Evolutionary conservation across 1,140 invertebrate species (phyloP).

Genomic region (Ceratina calcarata): DNA sequence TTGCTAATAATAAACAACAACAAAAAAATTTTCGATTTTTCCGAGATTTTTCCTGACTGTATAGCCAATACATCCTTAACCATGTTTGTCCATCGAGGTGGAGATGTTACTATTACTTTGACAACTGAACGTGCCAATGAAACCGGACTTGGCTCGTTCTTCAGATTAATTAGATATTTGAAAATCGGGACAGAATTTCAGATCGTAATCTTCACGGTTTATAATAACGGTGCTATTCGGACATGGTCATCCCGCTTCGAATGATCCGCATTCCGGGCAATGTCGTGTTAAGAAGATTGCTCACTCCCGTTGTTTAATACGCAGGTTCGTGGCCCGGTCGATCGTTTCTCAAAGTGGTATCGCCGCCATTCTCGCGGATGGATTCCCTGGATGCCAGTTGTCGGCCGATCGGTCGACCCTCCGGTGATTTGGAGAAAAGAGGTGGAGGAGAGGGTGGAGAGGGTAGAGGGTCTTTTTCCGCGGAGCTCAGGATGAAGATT

Average conservation of each 20-base stretch:
- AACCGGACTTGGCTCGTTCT: neutral
- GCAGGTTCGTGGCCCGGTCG: slow-evolving; percentile 50
- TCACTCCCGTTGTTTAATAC: slow-evolving; percentile 55
- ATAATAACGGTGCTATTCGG: slow-evolving; percentile 15
- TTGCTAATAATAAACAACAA: too few species aligned
- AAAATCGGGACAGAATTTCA: slow-evolving; percentile 8
- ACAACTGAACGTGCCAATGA: neutral
- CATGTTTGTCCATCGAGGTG: too few species aligned
- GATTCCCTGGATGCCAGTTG: slow-evolving; percentile 63
- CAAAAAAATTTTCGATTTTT: too few species aligned
- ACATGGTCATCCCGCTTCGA: slow-evolving; percentile 9
- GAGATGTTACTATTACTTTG: too few species aligned
- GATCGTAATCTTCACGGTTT: slow-evolving; percentile 16
- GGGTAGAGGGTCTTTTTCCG: slow-evolving; percentile 54
- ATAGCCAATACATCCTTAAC: too few species aligned
- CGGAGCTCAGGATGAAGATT: slow-evolving; percentile 74
- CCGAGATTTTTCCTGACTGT: too few species aligned
- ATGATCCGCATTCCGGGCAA: slow-evolving; percentile 55
- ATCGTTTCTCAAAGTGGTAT: slow-evolving; percentile 55
- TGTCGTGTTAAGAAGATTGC: slow-evolving; percentile 56
- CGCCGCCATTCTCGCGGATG: slow-evolving; percentile 61
- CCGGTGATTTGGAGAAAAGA: slow-evolving; percentile 64
- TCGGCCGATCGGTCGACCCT: slow-evolving; percentile 61
- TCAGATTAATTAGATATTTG: neutral
- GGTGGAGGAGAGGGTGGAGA: slow-evolving; percentile 47